phyloP scores from a whole-genome alignment of 2,888 invertebrate species.

The Resseliella maxima region DNA sequence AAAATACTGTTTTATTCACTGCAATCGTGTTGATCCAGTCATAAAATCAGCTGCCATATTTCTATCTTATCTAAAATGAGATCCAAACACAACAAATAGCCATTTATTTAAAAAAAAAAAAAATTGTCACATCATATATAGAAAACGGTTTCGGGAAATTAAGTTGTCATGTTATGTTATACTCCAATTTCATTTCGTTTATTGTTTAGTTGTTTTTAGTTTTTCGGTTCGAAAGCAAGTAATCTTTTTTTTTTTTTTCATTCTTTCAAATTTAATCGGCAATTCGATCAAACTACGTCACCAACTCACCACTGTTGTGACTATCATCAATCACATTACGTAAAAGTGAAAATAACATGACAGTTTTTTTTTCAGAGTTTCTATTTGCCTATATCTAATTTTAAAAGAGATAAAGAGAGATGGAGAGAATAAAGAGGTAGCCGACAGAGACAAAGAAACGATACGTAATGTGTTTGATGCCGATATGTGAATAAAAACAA shows the following conservation, averaged over 20 bases:
- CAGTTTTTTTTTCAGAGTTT: too few species aligned
- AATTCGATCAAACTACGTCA: neutral
- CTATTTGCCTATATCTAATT: neutral
- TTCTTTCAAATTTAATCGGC: neutral
- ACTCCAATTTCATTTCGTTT: neutral
- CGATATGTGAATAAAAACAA: neutral
- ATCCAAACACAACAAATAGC: neutral
- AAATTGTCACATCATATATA: neutral
- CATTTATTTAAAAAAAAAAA: neutral
- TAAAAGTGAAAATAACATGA: slow-evolving; percentile 36
- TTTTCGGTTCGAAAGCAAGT: too few species aligned
- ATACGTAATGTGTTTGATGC: neutral
- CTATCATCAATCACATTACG: neutral
- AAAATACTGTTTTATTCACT: slow-evolving; percentile 29
- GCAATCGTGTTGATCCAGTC: slow-evolving; percentile 38
- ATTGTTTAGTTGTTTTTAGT: too few species aligned
- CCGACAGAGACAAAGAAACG: neutral
- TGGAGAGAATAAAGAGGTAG: too few species aligned
- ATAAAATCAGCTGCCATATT: slow-evolving; percentile 40
- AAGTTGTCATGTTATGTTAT: neutral
- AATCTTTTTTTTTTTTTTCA: neutral
- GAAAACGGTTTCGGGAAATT: neutral
- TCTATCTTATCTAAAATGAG: slow-evolving; percentile 41
- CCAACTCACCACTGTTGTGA: neutral
- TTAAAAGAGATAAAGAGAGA: too few species aligned